Evolutionary conservation across 2,797 vertebrate species (phyloP).

Genomic region (Ceyx erithaca): DNA sequence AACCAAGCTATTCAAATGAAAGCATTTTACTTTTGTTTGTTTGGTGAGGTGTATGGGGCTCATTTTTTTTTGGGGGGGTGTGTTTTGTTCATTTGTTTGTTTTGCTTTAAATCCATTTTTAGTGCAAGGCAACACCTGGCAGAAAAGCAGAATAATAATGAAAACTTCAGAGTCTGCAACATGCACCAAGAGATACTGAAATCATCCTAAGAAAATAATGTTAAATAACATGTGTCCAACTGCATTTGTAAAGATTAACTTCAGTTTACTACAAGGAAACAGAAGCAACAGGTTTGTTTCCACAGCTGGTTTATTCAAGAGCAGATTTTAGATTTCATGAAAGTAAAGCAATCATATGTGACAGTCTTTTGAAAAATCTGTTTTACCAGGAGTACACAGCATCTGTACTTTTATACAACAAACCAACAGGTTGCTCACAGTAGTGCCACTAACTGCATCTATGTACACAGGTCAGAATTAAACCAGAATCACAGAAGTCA

Average conservation of each 20-base stretch:
- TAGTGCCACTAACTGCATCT: not conserved
- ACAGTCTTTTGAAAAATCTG: not conserved
- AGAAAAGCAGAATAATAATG: not conserved
- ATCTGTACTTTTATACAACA: not conserved
- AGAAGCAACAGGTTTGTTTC: not conserved
- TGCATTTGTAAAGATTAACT: not conserved
- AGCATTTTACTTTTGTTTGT: not conserved
- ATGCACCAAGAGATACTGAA: not conserved
- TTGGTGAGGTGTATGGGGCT: not conserved
- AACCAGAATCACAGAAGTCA: not conserved
- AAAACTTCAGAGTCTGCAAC: not conserved
- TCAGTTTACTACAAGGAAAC: not conserved
- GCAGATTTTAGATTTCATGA: not conserved
- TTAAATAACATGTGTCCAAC: not conserved
- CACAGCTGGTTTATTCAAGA: not conserved
- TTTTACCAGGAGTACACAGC: not conserved
- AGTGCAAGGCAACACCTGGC: not conserved
- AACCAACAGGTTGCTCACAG: not conserved
- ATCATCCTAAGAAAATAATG: not conserved
- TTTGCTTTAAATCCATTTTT: not conserved
- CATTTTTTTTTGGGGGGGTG: not conserved
- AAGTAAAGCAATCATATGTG: not conserved
- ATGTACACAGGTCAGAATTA: not conserved
- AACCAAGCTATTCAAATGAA: not conserved
- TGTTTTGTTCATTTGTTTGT: not conserved